A percentile compares a stretch with the other conserved stretches of the same genome.
Evolutionary conservation across 2,797 vertebrate species (phyloP).

Genomic region (Trachops cirrhosus): DNA sequence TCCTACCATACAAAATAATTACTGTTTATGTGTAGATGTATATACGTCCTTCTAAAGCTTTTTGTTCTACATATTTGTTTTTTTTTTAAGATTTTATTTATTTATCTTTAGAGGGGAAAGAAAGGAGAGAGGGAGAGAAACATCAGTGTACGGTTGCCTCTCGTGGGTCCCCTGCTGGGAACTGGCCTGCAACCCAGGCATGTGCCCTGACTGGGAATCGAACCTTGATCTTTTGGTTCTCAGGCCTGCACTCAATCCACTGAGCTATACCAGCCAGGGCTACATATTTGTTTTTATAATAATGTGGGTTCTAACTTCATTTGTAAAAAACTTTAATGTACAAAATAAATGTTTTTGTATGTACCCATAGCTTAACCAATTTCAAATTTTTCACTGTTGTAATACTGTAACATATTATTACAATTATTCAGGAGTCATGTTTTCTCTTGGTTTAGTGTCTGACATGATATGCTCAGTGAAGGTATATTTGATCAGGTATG

Average conservation of each 20-base stretch:
- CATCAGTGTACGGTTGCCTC: too few species aligned
- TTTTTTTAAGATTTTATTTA: too few species aligned
- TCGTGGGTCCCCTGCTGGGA: too few species aligned
- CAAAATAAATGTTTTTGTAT: not conserved
- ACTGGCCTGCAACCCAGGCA: too few species aligned
- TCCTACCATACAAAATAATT: not conserved
- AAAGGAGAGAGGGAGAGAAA: too few species aligned
- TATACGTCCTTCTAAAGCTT: not conserved
- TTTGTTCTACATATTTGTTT: not conserved
- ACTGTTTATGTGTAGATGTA: not conserved
- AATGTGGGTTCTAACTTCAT: not conserved
- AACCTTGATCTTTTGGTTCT: too few species aligned
- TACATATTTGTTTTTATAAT: constrained; percentile 17
- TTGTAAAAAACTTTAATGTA: constrained; percentile 4
- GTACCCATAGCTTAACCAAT: not conserved
- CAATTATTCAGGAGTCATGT: not conserved
- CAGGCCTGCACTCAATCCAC: too few species aligned
- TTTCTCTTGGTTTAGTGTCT: not conserved
- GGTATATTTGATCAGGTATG: not conserved
- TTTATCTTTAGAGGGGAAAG: too few species aligned
- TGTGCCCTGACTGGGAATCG: too few species aligned
- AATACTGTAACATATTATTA: not conserved
- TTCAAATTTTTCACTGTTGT: not conserved
- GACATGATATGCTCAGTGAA: not conserved
- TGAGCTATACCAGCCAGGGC: too few species aligned